phyloP scores from a whole-genome alignment of 2,113 vertebrate genomes.

The Gavia stellata region DNA sequence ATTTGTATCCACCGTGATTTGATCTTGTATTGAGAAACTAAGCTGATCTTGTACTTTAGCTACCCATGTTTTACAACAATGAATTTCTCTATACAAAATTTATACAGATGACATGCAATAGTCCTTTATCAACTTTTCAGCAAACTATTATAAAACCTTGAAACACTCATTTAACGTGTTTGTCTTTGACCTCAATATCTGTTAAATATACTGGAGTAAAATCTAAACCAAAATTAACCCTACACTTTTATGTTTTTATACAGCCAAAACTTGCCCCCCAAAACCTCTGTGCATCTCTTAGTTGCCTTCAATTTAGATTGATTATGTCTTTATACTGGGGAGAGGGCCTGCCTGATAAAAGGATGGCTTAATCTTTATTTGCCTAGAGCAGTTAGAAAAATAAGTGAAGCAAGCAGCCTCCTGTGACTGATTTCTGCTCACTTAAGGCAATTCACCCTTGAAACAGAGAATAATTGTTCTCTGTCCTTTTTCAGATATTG shows the following conservation, averaged over 20 bases:
- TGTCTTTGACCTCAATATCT: neutral
- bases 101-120: neutral
- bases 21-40: neutral
- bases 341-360: slow-evolving; percentile 62
- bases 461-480: slow-evolving; percentile 66
- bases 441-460: slow-evolving; percentile 61
- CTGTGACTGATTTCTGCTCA: slow-evolving; percentile 70
- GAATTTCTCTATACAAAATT: neutral
- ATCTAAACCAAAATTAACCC: neutral
- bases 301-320: slow-evolving; percentile 61
- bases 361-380: slow-evolving; percentile 72
- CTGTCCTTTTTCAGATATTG: slow-evolving; percentile 29
- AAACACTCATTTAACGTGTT: neutral
- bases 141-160: slow-evolving; percentile 4
- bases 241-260: neutral
- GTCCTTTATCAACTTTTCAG: neutral
- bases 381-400: slow-evolving; percentile 70
- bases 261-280: neutral
- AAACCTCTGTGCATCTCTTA: slow-evolving; percentile 1
- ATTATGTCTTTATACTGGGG: slow-evolving; percentile 54
- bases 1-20: slow-evolving; percentile 43
- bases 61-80: neutral
- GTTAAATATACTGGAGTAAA: neutral
- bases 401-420: slow-evolving; percentile 69
- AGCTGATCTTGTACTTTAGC: neutral